Base-by-base conservation (phyloP, 2,888 invertebrate genomes). In the Mesorhabditis sp. region DNA sequence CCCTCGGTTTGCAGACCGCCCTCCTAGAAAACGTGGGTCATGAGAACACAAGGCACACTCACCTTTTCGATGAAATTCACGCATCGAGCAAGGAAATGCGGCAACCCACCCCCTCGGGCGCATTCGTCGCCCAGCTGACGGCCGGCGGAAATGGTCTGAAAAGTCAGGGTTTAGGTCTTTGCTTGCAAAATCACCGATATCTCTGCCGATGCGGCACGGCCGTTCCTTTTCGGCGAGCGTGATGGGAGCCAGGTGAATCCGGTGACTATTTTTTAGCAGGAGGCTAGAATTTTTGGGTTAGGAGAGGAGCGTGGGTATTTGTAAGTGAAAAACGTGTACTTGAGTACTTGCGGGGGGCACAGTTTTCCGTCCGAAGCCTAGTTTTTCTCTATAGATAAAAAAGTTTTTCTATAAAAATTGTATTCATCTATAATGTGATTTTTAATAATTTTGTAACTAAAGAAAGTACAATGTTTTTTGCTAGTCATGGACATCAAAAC, bases 1-100 rank as follows among this genome's bases (percentile, higher is more conserved):
- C 97, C 97, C 87, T 97, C 96, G 0, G 93, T 93, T 80, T 92
- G 92, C 65, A 97, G 89, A 0, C 95, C 95, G n/a, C 80, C 80
- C 7, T 79, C 72, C 82, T 82, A 67, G 67, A 70, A 81, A 73
- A 28, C 61, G 10, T 43, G 41, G 28, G 91, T 42, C 28, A 2
- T 4, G 41, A 15, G 28, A 28, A 28, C 62, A 45, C 50, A 74
- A 76, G 71, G 83, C 83, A 28, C 28, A 28, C 28, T 28, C 28
- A 28, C 28, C 28, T 28, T 28, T 28, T 28, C 28, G 28, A 28
- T 2, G 87, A 93, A 95, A 83, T 91, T 90, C 13, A 97, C 92
- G 86, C 96, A 96, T 86, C 94, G 94, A 87, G 94, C 93, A 71
- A 97, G 90, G 87, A 96, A 94, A 72, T 93, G 88, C 13, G 89